Evolutionary conservation across 2,888 invertebrate species (phyloP), one percentile per base, ranked within the genome.

Genomic region (Chalcis sispes): DNA sequence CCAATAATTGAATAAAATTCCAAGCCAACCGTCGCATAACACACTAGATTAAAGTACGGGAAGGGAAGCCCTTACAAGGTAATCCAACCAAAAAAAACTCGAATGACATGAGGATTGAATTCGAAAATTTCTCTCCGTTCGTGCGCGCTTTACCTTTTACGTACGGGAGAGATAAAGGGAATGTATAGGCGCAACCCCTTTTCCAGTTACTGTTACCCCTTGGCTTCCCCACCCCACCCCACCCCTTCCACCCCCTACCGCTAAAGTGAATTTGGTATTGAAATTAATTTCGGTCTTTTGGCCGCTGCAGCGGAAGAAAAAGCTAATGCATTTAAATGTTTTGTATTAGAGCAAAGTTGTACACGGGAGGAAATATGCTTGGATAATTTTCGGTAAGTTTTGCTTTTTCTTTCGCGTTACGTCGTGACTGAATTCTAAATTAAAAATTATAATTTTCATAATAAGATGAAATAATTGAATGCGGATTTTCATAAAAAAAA

Each of bases 271-370:
- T 75, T 64, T 40, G 20, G 29, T 25, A 54, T 67, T 40, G 46
- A 69, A 75, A 75, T 75, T 75, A 75, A 75, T 75, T 75, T 69
- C 20, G 27, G 32, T 32, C 69, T 75, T 61, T 73, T 29, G 42
- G 42, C 15, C 10, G 7, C 10, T 52, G 25, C 52, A 52, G 25
- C 25, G 25, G 10, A 25, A 13, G 10, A 52, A 10, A 25, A 36
- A 36, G 36, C 5, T 36, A 36, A 7, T 36, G 36, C 4, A 36
- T 36, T n/a, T n/a, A n/a, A n/a, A n/a, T n/a, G n/a, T n/a, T n/a
- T n/a, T n/a, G n/a, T n/a, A n/a, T n/a, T n/a, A n/a, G n/a, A n/a
- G n/a, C n/a, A n/a, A n/a, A n/a, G n/a, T n/a, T n/a, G n/a, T n/a
- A n/a, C n/a, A n/a, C n/a, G n/a, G n/a, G n/a, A n/a, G n/a, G n/a